phyloP scores from a whole-genome alignment of 1,140 invertebrate genomes.

The Drosophila ananassae region DNA sequence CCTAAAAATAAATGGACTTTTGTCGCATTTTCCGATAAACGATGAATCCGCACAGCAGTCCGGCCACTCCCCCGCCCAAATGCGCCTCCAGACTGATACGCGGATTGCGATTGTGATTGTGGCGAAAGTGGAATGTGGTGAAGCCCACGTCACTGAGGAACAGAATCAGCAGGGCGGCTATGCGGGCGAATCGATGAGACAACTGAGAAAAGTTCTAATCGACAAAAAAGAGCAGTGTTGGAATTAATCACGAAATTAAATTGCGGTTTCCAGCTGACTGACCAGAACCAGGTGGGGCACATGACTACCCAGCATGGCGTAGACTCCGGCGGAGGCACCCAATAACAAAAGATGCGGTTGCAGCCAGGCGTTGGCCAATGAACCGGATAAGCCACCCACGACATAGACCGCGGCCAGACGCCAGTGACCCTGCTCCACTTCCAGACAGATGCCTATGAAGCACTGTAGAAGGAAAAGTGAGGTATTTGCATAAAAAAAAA shows the following conservation, averaged over 20 bases:
- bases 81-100: slow-evolving; percentile 91
- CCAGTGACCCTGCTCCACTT: slow-evolving; percentile 93
- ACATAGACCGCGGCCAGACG: slow-evolving; percentile 89
- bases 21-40: slow-evolving; percentile 85
- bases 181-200: slow-evolving; percentile 86
- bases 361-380: slow-evolving; percentile 90
- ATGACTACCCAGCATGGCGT: slow-evolving; percentile 95
- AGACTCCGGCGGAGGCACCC: slow-evolving; percentile 97
- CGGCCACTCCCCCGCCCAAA: slow-evolving; percentile 90
- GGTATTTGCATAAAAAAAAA: neutral
- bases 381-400: slow-evolving; percentile 88
- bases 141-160: slow-evolving; percentile 86
- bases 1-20: slow-evolving; percentile 1
- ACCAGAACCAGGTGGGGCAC: slow-evolving; percentile 94
- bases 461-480: slow-evolving; percentile 84
- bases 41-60: slow-evolving; percentile 91
- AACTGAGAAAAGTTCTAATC: slow-evolving; percentile 87
- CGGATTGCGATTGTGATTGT: slow-evolving; percentile 85
- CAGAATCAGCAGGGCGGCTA: slow-evolving; percentile 86
- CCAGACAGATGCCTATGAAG: slow-evolving; percentile 88
- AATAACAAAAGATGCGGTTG: slow-evolving; percentile 92
- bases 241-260: slow-evolving; percentile 49
- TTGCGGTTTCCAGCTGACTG: slow-evolving; percentile 83
- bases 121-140: slow-evolving; percentile 69
- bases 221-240: slow-evolving; percentile 41